These are phyloP conservation scores for Aplochiton taeniatus DNA, from an alignment of 2,797 vertebrate species.

Conservation along the genomic window DNA sequence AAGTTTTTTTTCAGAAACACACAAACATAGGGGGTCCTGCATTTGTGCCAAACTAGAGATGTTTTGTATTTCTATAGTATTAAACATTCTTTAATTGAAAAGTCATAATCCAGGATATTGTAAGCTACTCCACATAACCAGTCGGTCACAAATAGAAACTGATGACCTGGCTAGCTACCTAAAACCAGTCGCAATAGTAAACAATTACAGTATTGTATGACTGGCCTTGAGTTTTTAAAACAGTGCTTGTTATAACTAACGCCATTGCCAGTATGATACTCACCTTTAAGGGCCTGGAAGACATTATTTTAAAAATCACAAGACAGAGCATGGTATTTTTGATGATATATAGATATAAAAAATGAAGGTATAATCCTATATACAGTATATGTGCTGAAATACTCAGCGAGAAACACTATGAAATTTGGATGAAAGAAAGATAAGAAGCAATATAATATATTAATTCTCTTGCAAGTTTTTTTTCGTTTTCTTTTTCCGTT, in stretches of 20 bases:
- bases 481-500: slow-evolving; percentile 21
- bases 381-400: not conserved
- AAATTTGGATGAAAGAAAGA: slow-evolving; percentile 29
- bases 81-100: too few species aligned
- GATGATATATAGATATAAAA: slow-evolving; percentile 66
- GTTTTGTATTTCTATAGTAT: too few species aligned
- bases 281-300: slow-evolving; percentile 11
- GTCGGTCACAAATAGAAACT: too few species aligned
- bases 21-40: too few species aligned
- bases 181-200: too few species aligned
- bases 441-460: slow-evolving; percentile 65
- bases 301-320: slow-evolving; percentile 60
- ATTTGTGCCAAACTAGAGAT: too few species aligned
- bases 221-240: not conserved
- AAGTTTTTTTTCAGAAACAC: too few species aligned
- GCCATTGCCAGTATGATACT: not conserved
- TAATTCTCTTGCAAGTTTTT: slow-evolving; percentile 46
- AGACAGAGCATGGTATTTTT: slow-evolving; percentile 66
- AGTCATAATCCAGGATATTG: too few species aligned
- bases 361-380: slow-evolving; percentile 13
- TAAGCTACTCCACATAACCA: too few species aligned
- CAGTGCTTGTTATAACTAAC: not conserved
- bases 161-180: too few species aligned
- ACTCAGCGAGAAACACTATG: slow-evolving; percentile 2
- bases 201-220: too few species aligned